These are phyloP conservation scores for Scytalopus superciliaris DNA, from an alignment of 2,113 vertebrate species.

Conservation along the genomic window DNA sequence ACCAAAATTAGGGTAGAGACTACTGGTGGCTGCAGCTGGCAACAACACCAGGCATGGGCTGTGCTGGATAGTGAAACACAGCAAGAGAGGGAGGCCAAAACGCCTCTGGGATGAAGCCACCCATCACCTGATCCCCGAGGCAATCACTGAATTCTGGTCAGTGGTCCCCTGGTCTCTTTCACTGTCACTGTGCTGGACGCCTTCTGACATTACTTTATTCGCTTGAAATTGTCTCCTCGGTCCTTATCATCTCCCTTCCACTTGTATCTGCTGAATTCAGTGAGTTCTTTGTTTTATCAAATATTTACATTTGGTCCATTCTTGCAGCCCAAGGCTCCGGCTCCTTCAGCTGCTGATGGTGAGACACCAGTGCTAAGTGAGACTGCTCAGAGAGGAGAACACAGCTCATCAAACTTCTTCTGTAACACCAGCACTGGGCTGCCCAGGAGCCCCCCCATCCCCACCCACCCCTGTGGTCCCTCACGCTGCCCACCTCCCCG, in stretches of 20 bases:
- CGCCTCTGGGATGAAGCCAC: background rate
- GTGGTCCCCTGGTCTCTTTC: background rate
- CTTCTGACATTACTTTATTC: background rate
- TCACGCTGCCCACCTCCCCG: accelerated
- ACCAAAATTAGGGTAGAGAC: background rate
- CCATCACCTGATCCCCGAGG: background rate
- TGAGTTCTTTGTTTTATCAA: background rate
- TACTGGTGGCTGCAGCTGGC: background rate
- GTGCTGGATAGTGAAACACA: background rate
- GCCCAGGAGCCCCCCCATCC: background rate
- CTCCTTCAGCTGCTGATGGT: background rate
- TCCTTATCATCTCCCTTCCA: background rate
- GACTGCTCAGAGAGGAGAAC: background rate
- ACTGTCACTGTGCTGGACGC: background rate
- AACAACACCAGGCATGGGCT: accelerated
- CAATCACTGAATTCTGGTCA: background rate
- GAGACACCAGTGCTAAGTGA: background rate
- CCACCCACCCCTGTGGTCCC: accelerated
- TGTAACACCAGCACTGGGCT: background rate
- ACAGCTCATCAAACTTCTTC: background rate
- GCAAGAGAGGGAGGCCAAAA: background rate
- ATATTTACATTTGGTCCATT: background rate
- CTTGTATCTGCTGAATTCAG: background rate
- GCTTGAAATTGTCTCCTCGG: background rate
- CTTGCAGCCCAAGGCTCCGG: background rate